Base-by-base conservation (phyloP, 2,113 vertebrate species). In the Formicarius rufipectus region DNA sequence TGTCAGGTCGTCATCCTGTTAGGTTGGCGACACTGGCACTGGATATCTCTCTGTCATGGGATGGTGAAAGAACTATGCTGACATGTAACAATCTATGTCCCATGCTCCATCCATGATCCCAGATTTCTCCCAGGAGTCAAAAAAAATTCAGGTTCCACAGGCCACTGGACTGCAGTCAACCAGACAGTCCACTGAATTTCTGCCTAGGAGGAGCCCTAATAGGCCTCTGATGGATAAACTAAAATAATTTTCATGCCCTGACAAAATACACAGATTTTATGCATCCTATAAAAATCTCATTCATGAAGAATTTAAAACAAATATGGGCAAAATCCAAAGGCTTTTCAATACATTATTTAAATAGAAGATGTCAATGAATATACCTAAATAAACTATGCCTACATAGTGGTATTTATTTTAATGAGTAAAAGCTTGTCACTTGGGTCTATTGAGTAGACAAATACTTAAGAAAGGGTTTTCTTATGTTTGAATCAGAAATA, bases 351-450 rank as follows among this genome's bases (percentile, higher is more conserved):
- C 52, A 19, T 81, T 92, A 89, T 86, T 91, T 89, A 78, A 95
- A 95, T 82, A 90, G 69, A 60, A 96, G 64, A 72, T 87, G 77
- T 31, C 93, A 91, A 60, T 72, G 77, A 84, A 78, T 86, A 86
- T 64, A 67, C 60, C 74, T 90, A 60, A 39, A 78, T 78, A 93
- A 96, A 88, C 82, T 77, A 83, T 83, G 79, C 63, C 63, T 86
- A 69, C 59, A 69, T 44, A 73, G 68, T 17, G 13, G 52, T 64
- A 87, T 86, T 97, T 87, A 90, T 77, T 92, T 87, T 71, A 90
- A 84, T 68, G 80, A 87, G n/a, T 49, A 87, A 94, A 95, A 94
- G 31, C 44, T 64, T 81, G 11, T 63, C 37, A 68, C 58, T 90
- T 81, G 27, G 9, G 12, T 80, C 75, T 92, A 42, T 19, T 62